Conservation (phyloP, 2,888 invertebrate genomes). For the Willowsia nigromaculata region DNA sequence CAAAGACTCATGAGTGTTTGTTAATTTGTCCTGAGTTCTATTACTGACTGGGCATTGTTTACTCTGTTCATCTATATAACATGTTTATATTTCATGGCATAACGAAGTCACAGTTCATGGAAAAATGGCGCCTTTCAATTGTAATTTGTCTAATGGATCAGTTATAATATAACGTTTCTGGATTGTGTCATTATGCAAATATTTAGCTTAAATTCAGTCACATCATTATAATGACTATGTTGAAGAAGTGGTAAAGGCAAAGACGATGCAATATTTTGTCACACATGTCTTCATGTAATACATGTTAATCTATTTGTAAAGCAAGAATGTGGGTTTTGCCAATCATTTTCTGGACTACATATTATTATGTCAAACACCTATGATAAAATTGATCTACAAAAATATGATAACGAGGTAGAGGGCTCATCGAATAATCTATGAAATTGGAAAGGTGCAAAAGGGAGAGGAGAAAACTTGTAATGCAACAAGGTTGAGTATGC, state of each 20-base stretch:
- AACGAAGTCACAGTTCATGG: background rate
- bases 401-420: too few relatives aligned
- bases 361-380: background rate
- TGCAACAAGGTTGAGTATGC: background rate
- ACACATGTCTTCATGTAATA: too few relatives aligned
- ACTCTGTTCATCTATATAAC: background rate
- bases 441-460: too few relatives aligned
- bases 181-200: constrained; percentile 27
- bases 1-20: background rate
- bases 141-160: constrained; percentile 33
- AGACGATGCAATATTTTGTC: background rate
- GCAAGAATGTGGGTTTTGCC: too few relatives aligned
- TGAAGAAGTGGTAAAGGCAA: background rate
- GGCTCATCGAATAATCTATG: too few relatives aligned
- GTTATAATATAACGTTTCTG: background rate
- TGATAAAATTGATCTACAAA: too few relatives aligned
- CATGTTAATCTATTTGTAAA: background rate
- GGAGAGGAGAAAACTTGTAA: background rate
- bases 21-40: background rate
- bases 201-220: background rate
- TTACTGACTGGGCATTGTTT: background rate
- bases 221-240: background rate
- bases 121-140: background rate
- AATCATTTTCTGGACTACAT: background rate
- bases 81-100: background rate